Conservation (phyloP, 2,113 vertebrate species). For the Ivindomyrus marchei region DNA sequence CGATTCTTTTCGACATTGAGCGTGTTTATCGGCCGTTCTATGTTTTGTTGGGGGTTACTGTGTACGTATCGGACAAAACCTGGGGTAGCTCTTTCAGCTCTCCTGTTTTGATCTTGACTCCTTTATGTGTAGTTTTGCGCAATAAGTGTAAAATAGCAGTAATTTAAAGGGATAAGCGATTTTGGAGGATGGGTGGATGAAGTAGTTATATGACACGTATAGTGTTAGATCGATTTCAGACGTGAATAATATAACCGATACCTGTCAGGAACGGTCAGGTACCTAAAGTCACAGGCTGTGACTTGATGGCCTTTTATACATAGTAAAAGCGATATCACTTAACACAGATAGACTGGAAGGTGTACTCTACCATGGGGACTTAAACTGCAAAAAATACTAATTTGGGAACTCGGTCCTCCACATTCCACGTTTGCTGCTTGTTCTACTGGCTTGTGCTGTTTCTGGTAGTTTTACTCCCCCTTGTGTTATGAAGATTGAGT, state of each 20-base stretch:
- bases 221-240: neutral
- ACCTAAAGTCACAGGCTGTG: neutral
- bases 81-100: neutral
- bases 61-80: neutral
- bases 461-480: neutral
- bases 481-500: neutral
- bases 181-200: neutral
- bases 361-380: neutral
- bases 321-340: neutral
- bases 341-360: neutral
- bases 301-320: neutral
- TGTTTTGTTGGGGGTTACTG: neutral
- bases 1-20: neutral
- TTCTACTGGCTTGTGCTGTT: neutral
- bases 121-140: neutral
- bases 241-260: neutral
- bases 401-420: neutral
- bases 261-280: neutral
- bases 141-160: neutral
- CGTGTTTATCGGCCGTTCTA: neutral
- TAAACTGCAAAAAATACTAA: neutral
- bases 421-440: neutral
- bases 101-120: neutral
- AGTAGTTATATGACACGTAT: neutral
- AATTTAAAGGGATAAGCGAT: neutral